phyloP scores from a whole-genome alignment of 64 coral and sea anemone species.

The Montipora efflorescens region DNA sequence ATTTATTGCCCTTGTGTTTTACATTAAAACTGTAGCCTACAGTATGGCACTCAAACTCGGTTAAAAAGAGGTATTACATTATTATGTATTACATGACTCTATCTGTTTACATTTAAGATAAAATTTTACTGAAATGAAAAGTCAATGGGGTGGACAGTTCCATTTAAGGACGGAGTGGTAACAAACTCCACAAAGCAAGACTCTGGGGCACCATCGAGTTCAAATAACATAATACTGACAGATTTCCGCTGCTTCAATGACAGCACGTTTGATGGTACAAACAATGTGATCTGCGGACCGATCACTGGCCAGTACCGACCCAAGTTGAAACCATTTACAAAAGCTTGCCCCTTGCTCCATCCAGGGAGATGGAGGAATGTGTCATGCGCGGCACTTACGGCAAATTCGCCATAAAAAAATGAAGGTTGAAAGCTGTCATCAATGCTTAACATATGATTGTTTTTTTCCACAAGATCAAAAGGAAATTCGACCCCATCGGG shows the following conservation, averaged over 20 bases:
- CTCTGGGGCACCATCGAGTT: conserved; percentile 71
- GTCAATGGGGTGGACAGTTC: conserved; percentile 67
- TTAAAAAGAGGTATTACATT: too few species aligned
- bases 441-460: neutral
- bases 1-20: too few species aligned
- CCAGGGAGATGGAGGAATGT: conserved; percentile 15
- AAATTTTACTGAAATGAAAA: too few species aligned
- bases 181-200: conserved; percentile 76
- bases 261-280: conserved; percentile 79
- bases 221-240: conserved; percentile 72
- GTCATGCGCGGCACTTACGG: conserved; percentile 13
- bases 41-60: too few species aligned
- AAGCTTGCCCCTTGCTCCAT: conserved; percentile 81
- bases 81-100: too few species aligned
- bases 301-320: conserved; percentile 92
- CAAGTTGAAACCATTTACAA: conserved; percentile 90
- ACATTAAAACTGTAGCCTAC: too few species aligned
- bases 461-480: neutral
- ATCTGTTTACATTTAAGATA: too few species aligned
- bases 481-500: neutral
- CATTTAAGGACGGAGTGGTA: conserved; percentile 63
- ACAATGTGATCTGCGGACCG: conserved; percentile 90
- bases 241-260: conserved; percentile 37
- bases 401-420: conserved; percentile 35
- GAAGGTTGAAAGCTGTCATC: conserved; percentile 9